Evolutionary conservation across 2,113 vertebrate genomes (phyloP), one percentile per base, ranked within the genome.

Genomic region (Poecile atricapillus): DNA sequence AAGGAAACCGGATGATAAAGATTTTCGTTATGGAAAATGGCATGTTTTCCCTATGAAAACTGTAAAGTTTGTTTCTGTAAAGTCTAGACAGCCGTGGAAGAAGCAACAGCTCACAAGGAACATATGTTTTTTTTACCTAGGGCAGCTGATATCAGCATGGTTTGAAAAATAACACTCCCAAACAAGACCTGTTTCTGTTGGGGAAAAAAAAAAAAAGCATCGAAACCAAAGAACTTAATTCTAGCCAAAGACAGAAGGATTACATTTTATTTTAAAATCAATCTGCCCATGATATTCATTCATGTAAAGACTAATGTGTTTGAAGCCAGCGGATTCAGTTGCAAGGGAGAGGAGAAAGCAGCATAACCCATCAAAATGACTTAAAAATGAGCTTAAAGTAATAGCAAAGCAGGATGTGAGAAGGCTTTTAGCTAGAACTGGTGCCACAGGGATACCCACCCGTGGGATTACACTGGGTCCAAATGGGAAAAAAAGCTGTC

Each of bases 201-300:
- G 10, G 10, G 39, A 24, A 22, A 31, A 39, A 21, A 19, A 12
- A 25, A 60, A 33, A 21, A 43, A 3, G 1, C 11, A 44, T 30
- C 24, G 31, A 55, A 83, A 7, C 21, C 10, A 62, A 62, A 49
- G 14, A 43, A 55, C 11, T n/a, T 58, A 5, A 58, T 53, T 20
- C 1, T 7, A 69, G 13, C 2, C 13, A 49, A 56, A 87, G 7
- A 47, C 4, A 30, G 11, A 46, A 71, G 9, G 76, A 62, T 35
- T 19, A 55, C 10, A 27, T 53, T 74, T 74, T 37, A 11, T 65
- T 74, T 65, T 58, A 56, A 53, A 24, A 30, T 10, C 7, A 1
- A 0, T 11, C 5, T 44, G 24, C 19, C 31, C 63, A 20, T 39
- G 4, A 7, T 67, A 49, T 16, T 53, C 1, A 20, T 37, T 50